Evolutionary conservation across 2,797 vertebrate species (phyloP).

Genomic region (Melanogrammus aeglefinus): DNA sequence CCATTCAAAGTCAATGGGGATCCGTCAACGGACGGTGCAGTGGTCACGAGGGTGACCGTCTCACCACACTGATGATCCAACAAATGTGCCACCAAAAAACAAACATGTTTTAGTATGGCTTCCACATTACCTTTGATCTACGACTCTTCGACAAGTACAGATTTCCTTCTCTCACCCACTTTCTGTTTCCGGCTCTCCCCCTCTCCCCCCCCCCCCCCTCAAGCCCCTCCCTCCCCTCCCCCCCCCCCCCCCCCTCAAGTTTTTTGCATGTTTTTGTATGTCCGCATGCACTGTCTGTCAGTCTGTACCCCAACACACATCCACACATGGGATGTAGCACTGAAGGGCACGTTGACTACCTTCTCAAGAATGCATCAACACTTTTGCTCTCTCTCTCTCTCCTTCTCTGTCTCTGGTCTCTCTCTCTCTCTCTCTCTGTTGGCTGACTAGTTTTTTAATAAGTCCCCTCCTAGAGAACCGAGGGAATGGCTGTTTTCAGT

Average conservation of each 20-base stretch:
- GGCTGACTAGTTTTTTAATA: not conserved
- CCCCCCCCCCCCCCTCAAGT: slow-evolving; percentile 56
- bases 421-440: not conserved
- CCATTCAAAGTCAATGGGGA: no score
- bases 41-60: no score
- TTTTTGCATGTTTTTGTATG: slow-evolving; percentile 71
- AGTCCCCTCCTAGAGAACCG: not conserved
- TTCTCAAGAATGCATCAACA: slow-evolving; percentile 56
- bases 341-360: slow-evolving; percentile 62
- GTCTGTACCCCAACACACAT: slow-evolving; percentile 66
- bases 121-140: slow-evolving; percentile 9
- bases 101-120: slow-evolving; percentile 20
- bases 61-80: slow-evolving; percentile 34
- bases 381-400: slow-evolving; percentile 41
- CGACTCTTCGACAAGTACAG: slow-evolving; percentile 41
- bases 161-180: slow-evolving; percentile 39
- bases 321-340: slow-evolving; percentile 73
- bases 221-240: slow-evolving; percentile 57
- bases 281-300: slow-evolving; percentile 70
- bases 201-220: slow-evolving; percentile 59
- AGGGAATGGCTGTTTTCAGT: slow-evolving; percentile 16
- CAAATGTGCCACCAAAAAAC: slow-evolving; percentile 17
- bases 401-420: slow-evolving; percentile 14
- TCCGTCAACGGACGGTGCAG: no score
- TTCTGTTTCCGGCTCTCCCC: slow-evolving; percentile 32